Base-by-base conservation (phyloP, 2,113 vertebrate genomes). In the Xyliphius kryptos region DNA sequence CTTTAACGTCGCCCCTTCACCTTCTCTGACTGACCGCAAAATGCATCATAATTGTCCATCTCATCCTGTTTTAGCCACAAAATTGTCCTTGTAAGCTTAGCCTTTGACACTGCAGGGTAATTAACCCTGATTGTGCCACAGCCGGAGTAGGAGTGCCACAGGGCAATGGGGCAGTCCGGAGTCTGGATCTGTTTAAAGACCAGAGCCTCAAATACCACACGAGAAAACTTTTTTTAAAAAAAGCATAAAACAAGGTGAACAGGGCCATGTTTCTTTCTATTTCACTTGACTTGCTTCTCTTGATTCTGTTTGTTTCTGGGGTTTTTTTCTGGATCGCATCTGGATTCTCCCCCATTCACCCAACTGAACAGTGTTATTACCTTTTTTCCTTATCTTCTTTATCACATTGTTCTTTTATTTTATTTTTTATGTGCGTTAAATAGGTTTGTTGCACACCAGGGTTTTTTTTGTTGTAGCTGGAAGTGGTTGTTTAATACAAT, bases 401-500 rank as follows among this genome's bases (percentile, higher is more conserved):
- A 81, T 74, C 61, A 59, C 75, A 66, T 55, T 48, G 12, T n/a
- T 57, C 65, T 43, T 43, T n/a, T n/a, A n/a, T 74, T 43, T 55
- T 62, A 79, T 82, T 72, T 37, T 70, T 64, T 59, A 85, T 81
- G 84, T 83, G 82, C 84, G 82, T 85, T 86, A 83, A 84, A 70
- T 79, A 68, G 76, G 71, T 44, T 54, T 57, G 44, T 66, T 70
- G 56, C 68, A 21, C 77, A 20, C 13, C 62, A 38, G 61, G 32
- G 47, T 81, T n/a, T n/a, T n/a, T n/a, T n/a, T n/a, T n/a, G n/a
- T 80, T 79, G 73, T 79, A 74, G 76, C 74, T 81, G 70, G 60
- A 73, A 61, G 74, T 64, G 68, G 6, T 17, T 58, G 53, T 77
- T 72, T 70, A 56, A 80, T 82, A 84, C 82, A 85, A 85, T 84